Percentiles rank a stretch among this genome's conserved stretches.
phyloP scores from a whole-genome alignment of 2,797 vertebrate genomes.

The Halcyon badia region DNA sequence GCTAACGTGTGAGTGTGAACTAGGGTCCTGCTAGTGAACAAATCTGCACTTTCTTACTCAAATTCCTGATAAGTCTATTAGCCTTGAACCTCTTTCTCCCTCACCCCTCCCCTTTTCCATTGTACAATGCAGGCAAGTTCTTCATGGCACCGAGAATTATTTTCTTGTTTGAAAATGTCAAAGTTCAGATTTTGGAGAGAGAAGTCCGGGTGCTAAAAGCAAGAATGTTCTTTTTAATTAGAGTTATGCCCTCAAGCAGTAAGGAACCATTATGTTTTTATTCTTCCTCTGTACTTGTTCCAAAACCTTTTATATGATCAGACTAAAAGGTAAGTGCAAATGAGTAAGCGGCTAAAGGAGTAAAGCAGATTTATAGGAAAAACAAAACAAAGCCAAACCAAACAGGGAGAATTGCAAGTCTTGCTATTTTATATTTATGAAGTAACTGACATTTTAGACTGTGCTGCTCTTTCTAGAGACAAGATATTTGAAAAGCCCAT shows the following conservation, averaged over 20 bases:
- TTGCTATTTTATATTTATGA: background rate
- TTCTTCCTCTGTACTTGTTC: slow-evolving; percentile 64
- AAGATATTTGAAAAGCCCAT: background rate
- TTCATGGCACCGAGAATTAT: slow-evolving; percentile 30
- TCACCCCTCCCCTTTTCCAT: background rate
- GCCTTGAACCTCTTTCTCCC: background rate
- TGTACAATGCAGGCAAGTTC: background rate
- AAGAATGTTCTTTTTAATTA: slow-evolving; percentile 74
- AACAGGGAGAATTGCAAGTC: background rate
- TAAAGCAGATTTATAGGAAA: slow-evolving; percentile 32
- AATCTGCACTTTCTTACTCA: background rate
- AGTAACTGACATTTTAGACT: background rate
- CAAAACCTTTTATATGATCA: slow-evolving; percentile 67
- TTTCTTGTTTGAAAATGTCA: slow-evolving; percentile 74
- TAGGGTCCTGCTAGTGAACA: background rate
- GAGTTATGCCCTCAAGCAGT: slow-evolving; percentile 63
- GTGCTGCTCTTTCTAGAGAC: background rate
- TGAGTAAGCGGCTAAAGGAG: slow-evolving; percentile 54
- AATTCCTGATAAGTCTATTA: slow-evolving; percentile 6
- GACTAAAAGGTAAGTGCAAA: slow-evolving; percentile 70
- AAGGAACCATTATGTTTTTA: slow-evolving; percentile 72
- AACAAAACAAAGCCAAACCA: background rate
- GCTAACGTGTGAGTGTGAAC: fast-evolving
- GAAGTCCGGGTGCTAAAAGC: slow-evolving; percentile 60
- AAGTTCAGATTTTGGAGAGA: slow-evolving; percentile 64